These are phyloP conservation scores for Epizoanthus illoricatus DNA, from an alignment of 92 coral and sea anemone species.

Conservation along the genomic window DNA sequence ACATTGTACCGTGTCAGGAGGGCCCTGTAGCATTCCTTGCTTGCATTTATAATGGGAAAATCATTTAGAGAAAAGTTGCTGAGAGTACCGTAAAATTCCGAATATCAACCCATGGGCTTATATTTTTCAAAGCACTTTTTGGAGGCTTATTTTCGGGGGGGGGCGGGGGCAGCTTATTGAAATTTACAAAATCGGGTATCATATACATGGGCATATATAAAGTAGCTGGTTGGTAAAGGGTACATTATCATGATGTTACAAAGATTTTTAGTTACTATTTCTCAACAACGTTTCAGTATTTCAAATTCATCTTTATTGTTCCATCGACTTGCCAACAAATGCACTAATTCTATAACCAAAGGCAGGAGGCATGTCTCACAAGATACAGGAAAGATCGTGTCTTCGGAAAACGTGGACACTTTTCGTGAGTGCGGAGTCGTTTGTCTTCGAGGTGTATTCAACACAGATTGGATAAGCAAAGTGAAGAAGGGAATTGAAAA, in stretches of 20 bases:
- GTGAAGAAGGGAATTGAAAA: conserved; percentile 66
- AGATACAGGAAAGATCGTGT: background rate
- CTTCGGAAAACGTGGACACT: conserved; percentile 43
- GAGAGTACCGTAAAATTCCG: too few species aligned
- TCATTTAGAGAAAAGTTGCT: too few species aligned
- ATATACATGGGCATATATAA: too few species aligned
- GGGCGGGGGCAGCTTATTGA: too few species aligned
- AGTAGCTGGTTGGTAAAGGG: too few species aligned
- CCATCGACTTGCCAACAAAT: background rate
- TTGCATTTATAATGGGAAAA: too few species aligned
- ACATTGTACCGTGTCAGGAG: too few species aligned
- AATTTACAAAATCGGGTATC: too few species aligned
- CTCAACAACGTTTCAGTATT: background rate
- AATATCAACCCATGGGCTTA: too few species aligned
- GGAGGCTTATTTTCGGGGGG: too few species aligned
- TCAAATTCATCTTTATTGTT: background rate
- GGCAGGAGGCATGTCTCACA: background rate
- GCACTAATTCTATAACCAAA: background rate
- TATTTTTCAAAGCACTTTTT: too few species aligned
- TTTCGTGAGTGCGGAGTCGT: conserved; percentile 74
- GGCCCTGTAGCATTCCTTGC: too few species aligned
- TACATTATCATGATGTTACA: background rate
- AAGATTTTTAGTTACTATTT: background rate
- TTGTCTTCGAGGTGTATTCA: conserved; percentile 76
- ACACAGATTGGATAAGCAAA: conserved; percentile 69